Percentiles rank a stretch among this genome's conserved stretches.
These are phyloP conservation scores for Zoanthus sociatus DNA, from an alignment of 92 coral and sea anemone species.

Conservation along the genomic window DNA sequence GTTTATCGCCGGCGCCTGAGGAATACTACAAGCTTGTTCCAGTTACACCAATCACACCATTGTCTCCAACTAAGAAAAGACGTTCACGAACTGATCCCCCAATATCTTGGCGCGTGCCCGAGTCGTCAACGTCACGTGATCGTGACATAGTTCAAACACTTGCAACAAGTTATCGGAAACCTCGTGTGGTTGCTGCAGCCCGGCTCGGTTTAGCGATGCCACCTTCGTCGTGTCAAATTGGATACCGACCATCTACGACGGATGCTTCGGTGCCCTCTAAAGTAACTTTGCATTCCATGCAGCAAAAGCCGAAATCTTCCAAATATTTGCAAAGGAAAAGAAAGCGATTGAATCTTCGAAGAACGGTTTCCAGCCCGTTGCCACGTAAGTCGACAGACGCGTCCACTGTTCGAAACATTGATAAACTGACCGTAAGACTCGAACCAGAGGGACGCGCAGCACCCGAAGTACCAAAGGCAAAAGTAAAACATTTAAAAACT, in stretches of 20 bases:
- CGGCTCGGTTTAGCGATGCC: conserved; percentile 43
- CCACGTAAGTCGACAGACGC: conserved; percentile 28
- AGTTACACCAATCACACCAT: conserved; percentile 72
- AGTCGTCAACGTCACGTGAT: conserved; percentile 72
- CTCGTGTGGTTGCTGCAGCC: conserved; percentile 75
- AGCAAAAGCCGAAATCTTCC: conserved; percentile 15
- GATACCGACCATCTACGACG: conserved; percentile 28
- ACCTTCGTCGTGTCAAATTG: conserved; percentile 31
- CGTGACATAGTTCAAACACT: conserved; percentile 84
- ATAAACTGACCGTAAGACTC: conserved; percentile 1
- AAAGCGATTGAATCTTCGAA: conserved; percentile 21
- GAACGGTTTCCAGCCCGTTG: conserved; percentile 42
- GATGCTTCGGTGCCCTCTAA: conserved; percentile 21
- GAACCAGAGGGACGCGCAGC: conserved; percentile 44
- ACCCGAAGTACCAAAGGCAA: conserved; percentile 11
- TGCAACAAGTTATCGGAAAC: conserved; percentile 75
- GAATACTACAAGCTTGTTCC: conserved; percentile 88
- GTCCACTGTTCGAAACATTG: conserved; percentile 1
- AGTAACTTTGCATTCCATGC: conserved; percentile 10
- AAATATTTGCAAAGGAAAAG: neutral
- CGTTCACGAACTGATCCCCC: conserved; percentile 57
- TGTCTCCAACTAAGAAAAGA: conserved; percentile 62
- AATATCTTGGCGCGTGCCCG: conserved; percentile 85
- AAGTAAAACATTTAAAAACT: conserved; percentile 14
- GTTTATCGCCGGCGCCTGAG: conserved; percentile 91